These are phyloP conservation scores for Metellina segmentata DNA, from an alignment of 2,888 invertebrate genomes.

Conservation along the genomic window DNA sequence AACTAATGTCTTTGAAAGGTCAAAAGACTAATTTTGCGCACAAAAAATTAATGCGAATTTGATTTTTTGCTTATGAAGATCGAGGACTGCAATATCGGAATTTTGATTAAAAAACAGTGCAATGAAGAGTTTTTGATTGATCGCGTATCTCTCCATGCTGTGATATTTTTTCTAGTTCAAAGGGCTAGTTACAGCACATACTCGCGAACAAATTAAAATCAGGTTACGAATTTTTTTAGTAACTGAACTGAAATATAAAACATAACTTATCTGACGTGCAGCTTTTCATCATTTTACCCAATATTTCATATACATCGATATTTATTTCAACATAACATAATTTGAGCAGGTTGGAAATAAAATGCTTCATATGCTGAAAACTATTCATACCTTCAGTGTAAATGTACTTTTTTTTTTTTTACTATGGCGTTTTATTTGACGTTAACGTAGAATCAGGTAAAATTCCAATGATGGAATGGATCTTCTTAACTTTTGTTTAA, in stretches of 20 bases:
- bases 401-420: too few species aligned
- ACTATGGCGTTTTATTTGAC: too few species aligned
- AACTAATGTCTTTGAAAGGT: slow-evolving; percentile 4
- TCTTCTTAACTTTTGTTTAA: too few species aligned
- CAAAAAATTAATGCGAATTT: slow-evolving; percentile 59
- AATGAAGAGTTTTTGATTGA: slow-evolving; percentile 56
- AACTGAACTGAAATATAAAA: background rate
- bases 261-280: background rate
- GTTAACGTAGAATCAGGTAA: too few species aligned
- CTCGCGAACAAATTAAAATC: background rate
- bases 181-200: background rate
- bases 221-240: background rate
- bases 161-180: background rate
- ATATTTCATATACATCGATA: background rate
- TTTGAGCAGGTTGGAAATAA: background rate
- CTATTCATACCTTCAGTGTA: too few species aligned
- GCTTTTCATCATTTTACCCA: too few species aligned
- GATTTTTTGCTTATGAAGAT: slow-evolving; percentile 22
- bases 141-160: slow-evolving; percentile 2
- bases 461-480: too few species aligned
- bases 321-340: background rate
- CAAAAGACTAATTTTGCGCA: slow-evolving; percentile 39
- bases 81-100: slow-evolving; percentile 13
- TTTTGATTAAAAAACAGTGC: slow-evolving; percentile 5
- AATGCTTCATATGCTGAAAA: background rate